Conservation (phyloP, 1,140 invertebrate genomes). For the Drosophila eugracilis region DNA sequence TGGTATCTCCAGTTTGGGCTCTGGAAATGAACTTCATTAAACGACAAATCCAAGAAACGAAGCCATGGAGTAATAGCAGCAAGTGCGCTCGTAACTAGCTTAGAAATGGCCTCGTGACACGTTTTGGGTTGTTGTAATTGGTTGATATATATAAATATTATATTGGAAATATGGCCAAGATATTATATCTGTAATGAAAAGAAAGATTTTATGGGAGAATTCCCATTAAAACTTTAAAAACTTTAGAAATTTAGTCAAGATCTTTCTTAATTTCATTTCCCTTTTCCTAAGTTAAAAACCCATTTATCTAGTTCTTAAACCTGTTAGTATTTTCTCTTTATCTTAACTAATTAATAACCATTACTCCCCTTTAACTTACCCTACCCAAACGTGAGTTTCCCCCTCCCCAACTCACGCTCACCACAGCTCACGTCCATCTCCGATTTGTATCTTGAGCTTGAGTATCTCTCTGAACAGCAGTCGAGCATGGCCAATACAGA, state of each 20-base stretch:
- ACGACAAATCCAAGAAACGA: constrained; percentile 49
- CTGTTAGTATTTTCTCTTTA: neutral
- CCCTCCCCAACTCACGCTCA: constrained; percentile 4
- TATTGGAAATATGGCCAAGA: no score
- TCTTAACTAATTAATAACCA: neutral
- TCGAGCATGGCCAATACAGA: constrained; percentile 17
- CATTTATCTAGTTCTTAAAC: neutral
- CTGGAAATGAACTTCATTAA: constrained; percentile 69
- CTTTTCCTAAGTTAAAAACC: no score
- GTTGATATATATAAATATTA: no score
- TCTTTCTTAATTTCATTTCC: no score
- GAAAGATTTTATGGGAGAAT: no score
- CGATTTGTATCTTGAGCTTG: constrained; percentile 30
- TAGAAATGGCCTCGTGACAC: constrained; percentile 22
- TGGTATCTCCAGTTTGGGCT: constrained; percentile 5
- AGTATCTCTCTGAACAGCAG: constrained; percentile 37
- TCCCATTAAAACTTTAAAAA: no score
- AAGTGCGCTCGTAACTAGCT: constrained; percentile 14
- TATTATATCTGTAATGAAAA: no score
- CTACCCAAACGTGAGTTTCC: neutral
- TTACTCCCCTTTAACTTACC: neutral
- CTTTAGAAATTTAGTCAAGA: no score
- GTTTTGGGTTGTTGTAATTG: no score
- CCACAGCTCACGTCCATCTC: constrained; percentile 24
- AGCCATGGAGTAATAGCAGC: constrained; percentile 24